A percentile compares a stretch with the other conserved stretches of the same genome.
These are phyloP conservation scores for Zaprionus inermis DNA, from an alignment of 1,140 invertebrate genomes.

Conservation along the genomic window DNA sequence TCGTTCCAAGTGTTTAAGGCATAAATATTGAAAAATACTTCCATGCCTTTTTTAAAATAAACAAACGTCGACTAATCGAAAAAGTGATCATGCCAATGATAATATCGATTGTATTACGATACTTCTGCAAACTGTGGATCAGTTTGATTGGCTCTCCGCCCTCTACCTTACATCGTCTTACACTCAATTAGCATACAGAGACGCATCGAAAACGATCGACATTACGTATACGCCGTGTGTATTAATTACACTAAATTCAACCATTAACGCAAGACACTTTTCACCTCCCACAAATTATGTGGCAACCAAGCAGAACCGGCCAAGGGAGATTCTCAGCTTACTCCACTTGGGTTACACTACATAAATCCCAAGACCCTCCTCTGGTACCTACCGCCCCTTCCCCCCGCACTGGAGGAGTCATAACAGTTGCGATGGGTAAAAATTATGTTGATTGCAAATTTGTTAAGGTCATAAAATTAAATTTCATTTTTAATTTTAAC, in stretches of 20 bases:
- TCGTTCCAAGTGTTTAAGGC: no score
- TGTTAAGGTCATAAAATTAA: conserved; percentile 82
- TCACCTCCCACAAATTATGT: conserved; percentile 75
- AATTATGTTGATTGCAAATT: conserved; percentile 82
- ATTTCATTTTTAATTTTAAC: conserved; percentile 82
- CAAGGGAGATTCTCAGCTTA: conserved; percentile 7
- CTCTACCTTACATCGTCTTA: not conserved
- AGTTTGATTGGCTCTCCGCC: not conserved
- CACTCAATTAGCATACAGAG: conserved; percentile 68
- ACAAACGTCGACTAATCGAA: no score
- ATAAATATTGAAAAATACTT: no score
- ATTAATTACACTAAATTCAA: conserved; percentile 78
- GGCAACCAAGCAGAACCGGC: conserved; percentile 64
- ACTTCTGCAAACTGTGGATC: not conserved
- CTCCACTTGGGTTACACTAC: conserved; percentile 37
- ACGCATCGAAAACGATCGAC: conserved; percentile 34
- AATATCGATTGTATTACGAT: no score
- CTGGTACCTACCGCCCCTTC: no score
- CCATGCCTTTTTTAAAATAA: no score
- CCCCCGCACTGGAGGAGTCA: conserved; percentile 47
- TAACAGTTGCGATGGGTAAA: conserved; percentile 51
- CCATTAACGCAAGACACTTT: conserved; percentile 78
- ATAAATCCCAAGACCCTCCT: conserved; percentile 28
- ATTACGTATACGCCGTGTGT: conserved; percentile 34
- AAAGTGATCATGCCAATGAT: no score